These are phyloP conservation scores for Leptodactylus fallax DNA, from an alignment of 2,797 vertebrate genomes.

Conservation along the genomic window DNA sequence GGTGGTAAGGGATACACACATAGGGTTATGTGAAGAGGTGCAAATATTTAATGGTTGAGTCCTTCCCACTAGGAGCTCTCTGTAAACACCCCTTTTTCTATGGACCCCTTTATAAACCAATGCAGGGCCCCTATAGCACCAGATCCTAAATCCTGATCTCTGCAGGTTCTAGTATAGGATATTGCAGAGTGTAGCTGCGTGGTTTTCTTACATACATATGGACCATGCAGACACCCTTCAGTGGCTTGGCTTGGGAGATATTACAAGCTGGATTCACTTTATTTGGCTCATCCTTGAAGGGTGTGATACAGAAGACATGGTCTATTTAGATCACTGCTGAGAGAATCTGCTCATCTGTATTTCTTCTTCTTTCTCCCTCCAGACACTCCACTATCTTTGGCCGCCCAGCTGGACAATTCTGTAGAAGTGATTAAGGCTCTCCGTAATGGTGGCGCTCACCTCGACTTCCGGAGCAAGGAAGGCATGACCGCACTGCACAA, in stretches of 20 bases:
- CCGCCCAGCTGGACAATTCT: constrained; percentile 83
- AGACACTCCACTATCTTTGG: constrained; percentile 91
- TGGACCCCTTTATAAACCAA: too few species aligned
- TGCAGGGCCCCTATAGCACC: too few species aligned
- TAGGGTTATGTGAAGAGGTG: neutral
- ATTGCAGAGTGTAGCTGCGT: too few species aligned
- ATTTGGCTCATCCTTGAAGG: neutral
- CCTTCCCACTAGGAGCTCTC: too few species aligned
- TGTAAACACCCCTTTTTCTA: too few species aligned
- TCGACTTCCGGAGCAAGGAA: constrained; percentile 93
- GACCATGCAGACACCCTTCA: neutral
- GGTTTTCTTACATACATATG: too few species aligned
- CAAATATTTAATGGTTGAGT: neutral
- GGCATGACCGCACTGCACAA: constrained; percentile 94
- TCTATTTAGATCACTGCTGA: too few species aligned
- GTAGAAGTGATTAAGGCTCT: constrained; percentile 87
- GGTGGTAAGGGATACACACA: constrained; percentile 79
- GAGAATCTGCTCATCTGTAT: neutral
- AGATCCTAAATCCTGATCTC: too few species aligned
- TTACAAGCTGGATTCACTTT: neutral
- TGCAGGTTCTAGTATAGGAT: too few species aligned
- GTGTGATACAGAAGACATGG: neutral
- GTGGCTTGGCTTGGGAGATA: neutral
- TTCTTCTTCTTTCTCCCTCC: neutral
- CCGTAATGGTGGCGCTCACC: constrained; percentile 89